These are phyloP conservation scores for Mohoua ochrocephala DNA, from an alignment of 2,113 vertebrate species.

Conservation along the genomic window DNA sequence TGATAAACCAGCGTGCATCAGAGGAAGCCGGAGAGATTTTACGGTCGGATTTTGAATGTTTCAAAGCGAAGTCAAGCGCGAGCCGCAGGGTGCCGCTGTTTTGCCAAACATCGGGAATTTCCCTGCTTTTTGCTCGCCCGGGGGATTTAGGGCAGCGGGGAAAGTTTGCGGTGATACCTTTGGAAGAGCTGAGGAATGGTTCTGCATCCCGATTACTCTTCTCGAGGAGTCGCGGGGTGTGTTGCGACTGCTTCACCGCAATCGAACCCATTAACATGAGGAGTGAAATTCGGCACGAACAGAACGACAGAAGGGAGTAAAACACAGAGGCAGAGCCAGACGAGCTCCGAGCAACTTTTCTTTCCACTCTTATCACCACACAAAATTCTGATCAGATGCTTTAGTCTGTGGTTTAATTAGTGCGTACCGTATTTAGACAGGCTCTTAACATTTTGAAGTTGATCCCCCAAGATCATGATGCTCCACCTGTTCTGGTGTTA, in stretches of 20 bases:
- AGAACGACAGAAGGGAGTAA: not conserved
- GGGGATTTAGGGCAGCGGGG: not conserved
- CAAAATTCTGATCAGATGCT: not conserved
- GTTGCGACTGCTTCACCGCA: not conserved
- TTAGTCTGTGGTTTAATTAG: not conserved
- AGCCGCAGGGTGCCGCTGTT: conserved; percentile 26
- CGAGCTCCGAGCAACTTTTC: not conserved
- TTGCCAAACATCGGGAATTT: not conserved
- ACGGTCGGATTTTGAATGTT: not conserved
- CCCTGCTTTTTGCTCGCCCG: not conserved
- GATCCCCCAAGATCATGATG: not conserved
- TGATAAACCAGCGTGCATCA: not conserved
- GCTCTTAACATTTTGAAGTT: not conserved
- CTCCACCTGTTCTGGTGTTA: not conserved
- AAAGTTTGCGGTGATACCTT: not conserved
- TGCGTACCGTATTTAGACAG: not conserved
- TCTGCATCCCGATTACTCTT: not conserved
- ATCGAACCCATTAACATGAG: not conserved
- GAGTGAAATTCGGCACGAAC: not conserved
- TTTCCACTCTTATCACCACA: not conserved
- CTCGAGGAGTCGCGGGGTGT: not conserved
- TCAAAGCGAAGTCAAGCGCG: not conserved
- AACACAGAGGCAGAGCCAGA: not conserved
- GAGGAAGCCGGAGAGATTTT: not conserved
- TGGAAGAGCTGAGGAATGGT: not conserved